These are phyloP conservation scores for Philantomba maxwellii DNA, from an alignment of 2,113 vertebrate genomes.

Conservation along the genomic window DNA sequence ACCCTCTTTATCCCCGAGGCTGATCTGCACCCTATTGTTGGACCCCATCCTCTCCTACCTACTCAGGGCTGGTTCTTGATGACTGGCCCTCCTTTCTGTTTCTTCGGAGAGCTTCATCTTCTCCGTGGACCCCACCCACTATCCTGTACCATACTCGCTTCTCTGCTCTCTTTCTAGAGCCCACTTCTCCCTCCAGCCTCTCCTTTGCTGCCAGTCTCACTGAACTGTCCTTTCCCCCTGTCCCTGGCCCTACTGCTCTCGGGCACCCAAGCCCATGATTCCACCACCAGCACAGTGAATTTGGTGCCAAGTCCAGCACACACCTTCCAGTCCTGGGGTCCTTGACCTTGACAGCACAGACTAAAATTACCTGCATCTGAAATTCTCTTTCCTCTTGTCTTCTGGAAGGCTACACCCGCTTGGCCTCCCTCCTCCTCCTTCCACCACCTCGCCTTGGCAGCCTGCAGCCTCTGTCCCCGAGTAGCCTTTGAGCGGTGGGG, in stretches of 20 bases:
- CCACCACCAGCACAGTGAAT: accelerated
- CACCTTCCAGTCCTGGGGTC: neutral
- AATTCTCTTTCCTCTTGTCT: neutral
- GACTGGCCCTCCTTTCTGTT: neutral
- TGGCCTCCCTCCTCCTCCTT: neutral
- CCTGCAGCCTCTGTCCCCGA: neutral
- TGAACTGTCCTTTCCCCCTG: neutral
- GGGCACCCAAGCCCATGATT: neutral
- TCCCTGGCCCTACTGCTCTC: neutral
- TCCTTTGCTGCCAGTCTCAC: neutral
- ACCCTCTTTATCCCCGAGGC: neutral
- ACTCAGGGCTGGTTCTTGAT: neutral
- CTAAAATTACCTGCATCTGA: too few relatives aligned
- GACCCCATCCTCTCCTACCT: neutral
- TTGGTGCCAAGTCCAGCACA: neutral
- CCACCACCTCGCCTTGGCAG: accelerated
- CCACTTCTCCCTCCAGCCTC: accelerated
- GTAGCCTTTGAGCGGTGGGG: neutral
- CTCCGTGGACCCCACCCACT: neutral
- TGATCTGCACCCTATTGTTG: accelerated
- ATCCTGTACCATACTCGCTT: accelerated
- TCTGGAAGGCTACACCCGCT: neutral
- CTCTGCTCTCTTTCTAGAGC: neutral
- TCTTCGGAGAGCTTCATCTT: neutral
- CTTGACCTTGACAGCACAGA: neutral